Evolutionary conservation across 2,797 vertebrate species (phyloP).

Genomic region (Uromys caudimaculatus): DNA sequence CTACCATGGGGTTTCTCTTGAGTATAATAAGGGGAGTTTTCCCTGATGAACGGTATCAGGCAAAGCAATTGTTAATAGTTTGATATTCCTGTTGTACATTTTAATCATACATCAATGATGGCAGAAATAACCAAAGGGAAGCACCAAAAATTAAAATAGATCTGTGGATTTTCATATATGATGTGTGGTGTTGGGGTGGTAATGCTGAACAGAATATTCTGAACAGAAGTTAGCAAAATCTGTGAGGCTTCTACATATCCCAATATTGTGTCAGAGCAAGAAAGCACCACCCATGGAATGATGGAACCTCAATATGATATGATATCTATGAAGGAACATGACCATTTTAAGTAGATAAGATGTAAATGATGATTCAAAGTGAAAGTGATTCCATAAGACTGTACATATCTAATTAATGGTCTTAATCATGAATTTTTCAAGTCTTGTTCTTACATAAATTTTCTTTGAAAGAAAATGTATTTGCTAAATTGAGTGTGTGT

Average conservation of each 20-base stretch:
- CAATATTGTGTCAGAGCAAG: not conserved
- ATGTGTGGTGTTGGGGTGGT: too few species aligned
- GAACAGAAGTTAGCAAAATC: not conserved
- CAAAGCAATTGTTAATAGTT: not conserved
- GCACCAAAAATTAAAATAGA: not conserved
- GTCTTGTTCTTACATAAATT: not conserved
- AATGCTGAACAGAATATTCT: not conserved
- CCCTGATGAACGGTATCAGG: not conserved
- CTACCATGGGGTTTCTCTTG: accelerated
- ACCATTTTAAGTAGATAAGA: not conserved
- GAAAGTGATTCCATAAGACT: not conserved
- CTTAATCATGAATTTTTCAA: not conserved
- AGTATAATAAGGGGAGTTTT: not conserved
- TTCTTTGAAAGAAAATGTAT: not conserved
- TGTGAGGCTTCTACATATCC: too few species aligned
- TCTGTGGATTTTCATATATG: not conserved
- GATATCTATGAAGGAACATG: not conserved
- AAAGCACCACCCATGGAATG: not conserved
- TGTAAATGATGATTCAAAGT: not conserved
- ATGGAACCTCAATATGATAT: not conserved
- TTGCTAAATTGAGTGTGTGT: not conserved
- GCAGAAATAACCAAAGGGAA: not conserved
- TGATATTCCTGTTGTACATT: not conserved
- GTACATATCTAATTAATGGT: not conserved
- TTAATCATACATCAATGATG: not conserved